These are phyloP conservation scores for Danionella dracula DNA, from an alignment of 2,797 vertebrate genomes.

Conservation along the genomic window DNA sequence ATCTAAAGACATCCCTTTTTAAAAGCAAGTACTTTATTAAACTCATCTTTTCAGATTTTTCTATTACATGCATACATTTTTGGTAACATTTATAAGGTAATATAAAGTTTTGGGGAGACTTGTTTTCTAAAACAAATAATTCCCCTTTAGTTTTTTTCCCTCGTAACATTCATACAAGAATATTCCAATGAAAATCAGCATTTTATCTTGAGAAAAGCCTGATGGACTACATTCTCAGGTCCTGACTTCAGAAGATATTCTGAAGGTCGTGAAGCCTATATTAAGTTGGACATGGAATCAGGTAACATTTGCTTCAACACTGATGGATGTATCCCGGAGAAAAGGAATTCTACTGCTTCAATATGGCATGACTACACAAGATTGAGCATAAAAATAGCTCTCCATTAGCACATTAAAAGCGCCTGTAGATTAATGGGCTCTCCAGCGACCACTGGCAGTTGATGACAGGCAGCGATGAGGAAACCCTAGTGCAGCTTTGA, in stretches of 20 bases:
- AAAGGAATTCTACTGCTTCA: slow-evolving; percentile 10
- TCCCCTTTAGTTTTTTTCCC: too few relatives aligned
- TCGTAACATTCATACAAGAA: too few relatives aligned
- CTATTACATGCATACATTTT: too few relatives aligned
- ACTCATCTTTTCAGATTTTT: too few relatives aligned
- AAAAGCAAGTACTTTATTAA: too few relatives aligned
- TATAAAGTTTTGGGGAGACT: too few relatives aligned
- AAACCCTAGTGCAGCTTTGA: slow-evolving; percentile 4
- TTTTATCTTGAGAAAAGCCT: slow-evolving; percentile 54
- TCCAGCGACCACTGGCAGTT: slow-evolving; percentile 15
- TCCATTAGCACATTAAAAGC: slow-evolving; percentile 36
- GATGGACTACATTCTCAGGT: slow-evolving; percentile 24
- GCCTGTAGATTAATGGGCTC: slow-evolving; percentile 35
- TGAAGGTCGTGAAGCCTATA: slow-evolving; percentile 20
- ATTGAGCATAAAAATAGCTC: slow-evolving; percentile 14
- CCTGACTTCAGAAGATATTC: slow-evolving; percentile 25
- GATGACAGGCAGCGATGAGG: slow-evolving; percentile 15
- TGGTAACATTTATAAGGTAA: too few relatives aligned
- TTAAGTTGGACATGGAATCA: slow-evolving; percentile 9
- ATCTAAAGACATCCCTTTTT: too few relatives aligned
- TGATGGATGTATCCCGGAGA: slow-evolving; percentile 26
- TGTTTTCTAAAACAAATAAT: too few relatives aligned
- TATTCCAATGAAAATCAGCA: slow-evolving; percentile 70
- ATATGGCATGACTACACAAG: slow-evolving; percentile 11
- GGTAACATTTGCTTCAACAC: slow-evolving; percentile 15